A percentile compares a stretch with the other conserved stretches of the same genome.
These are phyloP conservation scores for Montipora efflorescens DNA, from an alignment of 64 coral and sea anemone genomes.

Conservation along the genomic window DNA sequence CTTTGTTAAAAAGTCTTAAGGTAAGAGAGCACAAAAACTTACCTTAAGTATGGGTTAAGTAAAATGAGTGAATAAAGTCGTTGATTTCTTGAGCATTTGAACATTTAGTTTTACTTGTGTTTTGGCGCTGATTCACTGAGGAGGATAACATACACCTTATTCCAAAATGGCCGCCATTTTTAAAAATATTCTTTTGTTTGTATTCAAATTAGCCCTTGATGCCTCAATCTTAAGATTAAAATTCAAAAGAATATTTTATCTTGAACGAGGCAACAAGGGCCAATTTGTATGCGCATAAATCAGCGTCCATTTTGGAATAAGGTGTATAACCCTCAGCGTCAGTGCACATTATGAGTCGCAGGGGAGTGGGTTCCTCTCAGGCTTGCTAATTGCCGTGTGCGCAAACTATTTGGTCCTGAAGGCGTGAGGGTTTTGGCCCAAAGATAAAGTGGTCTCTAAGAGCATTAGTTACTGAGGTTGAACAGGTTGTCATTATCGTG, in stretches of 20 bases:
- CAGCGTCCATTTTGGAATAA: too few species aligned
- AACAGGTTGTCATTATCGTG: background rate
- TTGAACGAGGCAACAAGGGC: too few species aligned
- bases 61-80: background rate
- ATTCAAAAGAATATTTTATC: too few species aligned
- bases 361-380: background rate
- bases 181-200: too few species aligned
- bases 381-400: background rate
- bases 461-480: background rate
- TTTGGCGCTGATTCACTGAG: background rate
- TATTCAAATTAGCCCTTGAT: too few species aligned
- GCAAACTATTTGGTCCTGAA: background rate
- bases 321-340: too few species aligned
- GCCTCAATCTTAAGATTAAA: too few species aligned
- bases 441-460: background rate
- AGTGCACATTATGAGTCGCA: background rate
- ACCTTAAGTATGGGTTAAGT: background rate
- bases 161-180: too few species aligned
- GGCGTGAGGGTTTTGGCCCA: background rate
- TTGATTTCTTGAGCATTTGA: background rate
- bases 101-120: background rate
- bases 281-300: too few species aligned
- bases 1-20: background rate
- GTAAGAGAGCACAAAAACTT: background rate
- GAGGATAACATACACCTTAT: too few species aligned